Conservation (phyloP, 2,113 vertebrate genomes). For the Sterrhoptilus dennistouni region DNA sequence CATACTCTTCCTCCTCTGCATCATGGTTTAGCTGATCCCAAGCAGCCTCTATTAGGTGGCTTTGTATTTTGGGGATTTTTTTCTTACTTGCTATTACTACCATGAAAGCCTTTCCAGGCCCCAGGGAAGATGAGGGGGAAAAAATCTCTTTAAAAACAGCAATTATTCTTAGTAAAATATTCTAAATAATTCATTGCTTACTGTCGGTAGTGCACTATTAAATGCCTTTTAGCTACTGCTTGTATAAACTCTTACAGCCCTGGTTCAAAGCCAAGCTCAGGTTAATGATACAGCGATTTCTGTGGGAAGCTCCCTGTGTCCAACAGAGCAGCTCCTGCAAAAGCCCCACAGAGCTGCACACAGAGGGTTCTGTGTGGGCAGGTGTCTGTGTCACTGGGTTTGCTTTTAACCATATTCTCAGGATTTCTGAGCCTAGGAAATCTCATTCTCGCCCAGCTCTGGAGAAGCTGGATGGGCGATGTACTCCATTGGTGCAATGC, state of each 20-base stretch:
- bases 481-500: fast-evolving
- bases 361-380: fast-evolving
- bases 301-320: not conserved
- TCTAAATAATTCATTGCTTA: slow-evolving; percentile 68
- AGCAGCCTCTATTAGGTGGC: not conserved
- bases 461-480: not conserved
- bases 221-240: slow-evolving; percentile 62
- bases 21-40: not conserved
- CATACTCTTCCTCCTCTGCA: not conserved
- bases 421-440: not conserved
- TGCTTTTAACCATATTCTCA: not conserved
- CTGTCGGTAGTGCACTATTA: slow-evolving; percentile 51
- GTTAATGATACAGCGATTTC: not conserved
- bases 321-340: not conserved
- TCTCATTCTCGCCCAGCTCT: fast-evolving
- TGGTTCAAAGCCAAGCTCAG: slow-evolving; percentile 40
- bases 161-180: slow-evolving; percentile 67
- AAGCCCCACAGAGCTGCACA: fast-evolving
- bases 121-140: not conserved
- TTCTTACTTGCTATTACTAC: not conserved
- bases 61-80: not conserved
- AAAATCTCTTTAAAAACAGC: slow-evolving; percentile 25
- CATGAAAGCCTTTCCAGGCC: slow-evolving; percentile 5
- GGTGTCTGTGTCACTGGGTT: fast-evolving
- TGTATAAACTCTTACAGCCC: slow-evolving; percentile 29